phyloP scores from a whole-genome alignment of 2,888 invertebrate species.

The Oligia latruncula region DNA sequence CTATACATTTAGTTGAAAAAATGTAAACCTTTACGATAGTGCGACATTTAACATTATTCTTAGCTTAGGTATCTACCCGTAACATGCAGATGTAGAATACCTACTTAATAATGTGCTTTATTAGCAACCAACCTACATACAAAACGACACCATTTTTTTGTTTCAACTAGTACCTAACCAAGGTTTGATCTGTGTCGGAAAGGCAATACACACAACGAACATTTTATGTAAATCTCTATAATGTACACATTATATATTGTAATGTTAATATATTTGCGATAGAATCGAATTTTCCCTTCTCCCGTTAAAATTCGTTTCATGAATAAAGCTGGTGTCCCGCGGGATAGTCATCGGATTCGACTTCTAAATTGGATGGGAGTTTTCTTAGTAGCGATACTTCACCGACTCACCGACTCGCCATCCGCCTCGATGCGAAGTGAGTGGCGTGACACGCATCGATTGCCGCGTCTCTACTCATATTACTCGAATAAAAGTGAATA shows the following conservation, averaged over 20 bases:
- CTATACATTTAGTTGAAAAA: neutral
- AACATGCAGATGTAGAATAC: neutral
- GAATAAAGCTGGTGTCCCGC: conserved; percentile 82
- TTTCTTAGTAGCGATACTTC: conserved; percentile 81
- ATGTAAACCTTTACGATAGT: neutral
- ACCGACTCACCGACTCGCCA: conserved; percentile 64
- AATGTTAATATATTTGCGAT: conserved; percentile 69
- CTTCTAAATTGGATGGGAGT: conserved; percentile 85
- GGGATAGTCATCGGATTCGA: conserved; percentile 84
- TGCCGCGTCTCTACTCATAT: conserved; percentile 57
- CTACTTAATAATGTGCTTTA: neutral
- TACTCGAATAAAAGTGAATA: conserved; percentile 59
- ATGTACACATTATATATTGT: conserved; percentile 46
- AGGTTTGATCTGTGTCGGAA: neutral
- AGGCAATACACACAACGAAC: conserved; percentile 10
- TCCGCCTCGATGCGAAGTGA: conserved; percentile 70
- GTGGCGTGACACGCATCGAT: conserved; percentile 68
- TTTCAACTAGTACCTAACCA: neutral
- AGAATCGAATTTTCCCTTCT: conserved; percentile 77
- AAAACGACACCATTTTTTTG: neutral
- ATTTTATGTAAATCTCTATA: conserved; percentile 43
- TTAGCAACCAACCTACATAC: neutral
- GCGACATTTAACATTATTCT: neutral
- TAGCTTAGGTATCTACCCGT: neutral
- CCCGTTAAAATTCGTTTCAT: conserved; percentile 82